Evolutionary conservation across 1,140 invertebrate species (phyloP).

Genomic region (Platorchestia sp.): DNA sequence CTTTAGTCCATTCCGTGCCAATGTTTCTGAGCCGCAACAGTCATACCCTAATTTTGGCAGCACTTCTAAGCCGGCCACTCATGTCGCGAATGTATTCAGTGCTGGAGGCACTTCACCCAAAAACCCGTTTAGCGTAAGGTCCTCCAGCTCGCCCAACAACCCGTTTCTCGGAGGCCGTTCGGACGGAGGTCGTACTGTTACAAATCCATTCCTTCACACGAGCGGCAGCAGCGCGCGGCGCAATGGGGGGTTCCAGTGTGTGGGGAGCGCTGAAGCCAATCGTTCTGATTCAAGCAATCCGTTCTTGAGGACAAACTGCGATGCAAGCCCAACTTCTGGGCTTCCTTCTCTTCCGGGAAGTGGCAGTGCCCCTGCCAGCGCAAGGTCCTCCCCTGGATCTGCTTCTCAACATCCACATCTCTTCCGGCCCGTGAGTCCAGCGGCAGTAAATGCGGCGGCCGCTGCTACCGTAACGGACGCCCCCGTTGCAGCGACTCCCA

Average conservation of each 20-base stretch:
- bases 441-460: neutral
- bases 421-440: conserved; percentile 33
- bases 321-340: neutral
- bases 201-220: conserved; percentile 2
- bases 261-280: neutral
- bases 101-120: neutral
- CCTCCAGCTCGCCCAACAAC: neutral
- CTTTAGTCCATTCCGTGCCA: conserved; percentile 36
- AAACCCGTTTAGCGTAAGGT: conserved; percentile 15
- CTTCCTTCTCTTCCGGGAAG: neutral
- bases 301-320: neutral
- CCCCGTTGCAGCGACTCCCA: conserved; percentile 4
- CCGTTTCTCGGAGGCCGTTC: neutral
- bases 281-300: neutral
- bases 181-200: neutral
- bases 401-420: conserved; percentile 39
- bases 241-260: neutral
- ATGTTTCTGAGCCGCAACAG: conserved; percentile 10
- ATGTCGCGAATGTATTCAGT: neutral
- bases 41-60: conserved; percentile 42
- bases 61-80: neutral
- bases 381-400: neutral
- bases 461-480: conserved; percentile 2
- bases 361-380: neutral
- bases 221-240: conserved; percentile 15